Conservation (phyloP, 2,113 vertebrate genomes). For the Mus musculus region GRCm39 chr6:72775501-72776000, state of each 20-base stretch:
- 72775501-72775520: background rate
- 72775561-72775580: background rate
- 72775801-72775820: background rate
- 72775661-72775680: background rate
- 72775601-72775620: background rate
- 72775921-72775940: background rate
- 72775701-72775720: background rate
- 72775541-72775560: background rate
- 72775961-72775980: background rate
- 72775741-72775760: background rate
- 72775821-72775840: background rate
- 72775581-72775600: background rate
- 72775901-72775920: background rate
- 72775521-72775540: background rate
- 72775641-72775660: background rate
- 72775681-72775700: background rate
- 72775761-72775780: background rate
- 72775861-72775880: background rate
- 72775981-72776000: background rate
- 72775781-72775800: background rate
- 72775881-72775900: background rate
- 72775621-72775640: background rate
- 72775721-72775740: background rate
- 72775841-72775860: background rate
- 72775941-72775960: background rate